phyloP scores from a whole-genome alignment of 2,888 invertebrate genomes.

The Calameuta pallipes region DNA sequence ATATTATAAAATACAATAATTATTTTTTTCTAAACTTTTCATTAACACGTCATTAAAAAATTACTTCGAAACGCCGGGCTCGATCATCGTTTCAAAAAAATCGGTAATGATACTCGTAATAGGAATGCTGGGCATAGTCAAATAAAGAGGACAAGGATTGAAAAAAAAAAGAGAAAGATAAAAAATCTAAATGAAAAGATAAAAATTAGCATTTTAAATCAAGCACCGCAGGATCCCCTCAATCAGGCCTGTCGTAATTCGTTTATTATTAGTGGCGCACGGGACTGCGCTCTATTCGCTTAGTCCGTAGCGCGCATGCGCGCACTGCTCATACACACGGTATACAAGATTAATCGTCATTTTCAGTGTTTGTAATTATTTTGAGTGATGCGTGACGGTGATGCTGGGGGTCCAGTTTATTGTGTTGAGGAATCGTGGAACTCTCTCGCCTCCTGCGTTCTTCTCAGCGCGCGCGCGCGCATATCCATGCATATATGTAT shows the following conservation, averaged over 20 bases:
- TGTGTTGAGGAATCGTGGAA: constrained; percentile 12
- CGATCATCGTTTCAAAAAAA: neutral
- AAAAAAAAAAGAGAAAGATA: neutral
- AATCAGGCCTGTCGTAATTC: constrained; percentile 41
- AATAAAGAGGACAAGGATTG: neutral
- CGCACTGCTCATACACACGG: constrained; percentile 4
- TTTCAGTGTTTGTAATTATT: constrained; percentile 54
- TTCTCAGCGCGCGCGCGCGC: constrained; percentile 13
- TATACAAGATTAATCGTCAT: constrained; percentile 54
- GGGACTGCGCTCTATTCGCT: neutral
- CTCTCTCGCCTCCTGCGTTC: constrained; percentile 4
- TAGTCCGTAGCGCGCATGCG: neutral
- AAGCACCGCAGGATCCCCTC: constrained; percentile 51
- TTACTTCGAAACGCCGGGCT: too few relatives aligned
- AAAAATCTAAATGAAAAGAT: neutral
- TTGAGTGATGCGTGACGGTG: constrained; percentile 43
- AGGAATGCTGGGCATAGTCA: neutral
- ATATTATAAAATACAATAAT: too few relatives aligned
- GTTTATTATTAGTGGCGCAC: constrained; percentile 46
- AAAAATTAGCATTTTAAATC: constrained; percentile 57
- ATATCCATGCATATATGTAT: constrained; percentile 17
- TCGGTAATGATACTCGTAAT: neutral
- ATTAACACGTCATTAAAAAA: too few relatives aligned
- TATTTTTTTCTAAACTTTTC: too few relatives aligned
- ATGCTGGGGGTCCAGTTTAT: constrained; percentile 24